These are phyloP conservation scores for Phalacrocorax aristotelis DNA, from an alignment of 2,113 vertebrate genomes.

Conservation along the genomic window DNA sequence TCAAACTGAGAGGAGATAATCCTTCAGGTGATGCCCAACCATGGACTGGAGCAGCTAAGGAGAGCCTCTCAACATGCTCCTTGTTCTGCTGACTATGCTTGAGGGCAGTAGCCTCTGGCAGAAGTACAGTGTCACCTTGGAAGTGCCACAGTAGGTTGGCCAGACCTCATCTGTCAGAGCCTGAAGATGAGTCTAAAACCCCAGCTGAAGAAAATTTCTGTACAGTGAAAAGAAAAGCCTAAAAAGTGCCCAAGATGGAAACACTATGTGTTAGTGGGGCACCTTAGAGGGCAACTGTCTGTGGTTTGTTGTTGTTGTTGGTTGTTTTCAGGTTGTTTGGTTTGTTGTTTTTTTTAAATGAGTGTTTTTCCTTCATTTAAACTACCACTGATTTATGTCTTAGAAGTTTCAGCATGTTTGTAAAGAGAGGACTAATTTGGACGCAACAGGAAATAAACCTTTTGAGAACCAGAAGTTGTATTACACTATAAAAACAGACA, in stretches of 20 bases:
- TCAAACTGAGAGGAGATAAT: background rate
- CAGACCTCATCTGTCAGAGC: background rate
- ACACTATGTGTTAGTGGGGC: too few species aligned
- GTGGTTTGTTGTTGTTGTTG: too few species aligned
- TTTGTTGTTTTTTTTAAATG: background rate
- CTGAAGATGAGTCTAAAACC: background rate
- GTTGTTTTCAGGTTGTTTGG: too few species aligned
- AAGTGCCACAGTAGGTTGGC: background rate
- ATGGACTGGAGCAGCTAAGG: background rate
- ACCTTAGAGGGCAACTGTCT: background rate
- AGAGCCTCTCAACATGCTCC: background rate
- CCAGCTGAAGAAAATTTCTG: background rate
- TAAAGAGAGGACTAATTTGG: background rate
- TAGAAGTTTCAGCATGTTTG: background rate
- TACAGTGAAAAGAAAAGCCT: background rate
- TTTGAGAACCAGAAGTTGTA: background rate
- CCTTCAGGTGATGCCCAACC: background rate
- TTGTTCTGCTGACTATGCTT: background rate
- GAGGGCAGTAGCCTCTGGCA: background rate
- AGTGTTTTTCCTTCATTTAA: background rate
- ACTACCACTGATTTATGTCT: background rate
- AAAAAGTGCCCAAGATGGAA: background rate
- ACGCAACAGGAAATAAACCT: background rate
- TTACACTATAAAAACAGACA: background rate
- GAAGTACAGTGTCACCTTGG: background rate